Percentiles rank a stretch among this genome's conserved stretches.
Evolutionary conservation across 2,888 invertebrate genomes (phyloP).

Genomic region (Dorcus hopei): DNA sequence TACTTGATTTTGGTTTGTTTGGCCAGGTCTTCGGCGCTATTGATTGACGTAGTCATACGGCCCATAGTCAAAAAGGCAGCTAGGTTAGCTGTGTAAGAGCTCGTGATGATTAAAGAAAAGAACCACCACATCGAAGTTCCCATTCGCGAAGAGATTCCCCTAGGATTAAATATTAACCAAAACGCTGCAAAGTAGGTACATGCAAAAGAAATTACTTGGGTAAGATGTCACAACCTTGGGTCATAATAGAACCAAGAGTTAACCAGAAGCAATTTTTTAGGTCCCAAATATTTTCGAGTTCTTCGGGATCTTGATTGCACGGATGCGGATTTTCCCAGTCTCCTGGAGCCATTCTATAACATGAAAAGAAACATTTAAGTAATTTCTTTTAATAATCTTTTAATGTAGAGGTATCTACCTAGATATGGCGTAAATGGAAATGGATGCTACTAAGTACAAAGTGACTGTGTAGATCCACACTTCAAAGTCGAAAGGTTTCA

Average conservation of each 20-base stretch:
- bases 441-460: conserved; percentile 77
- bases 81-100: conserved; percentile 91
- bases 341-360: conserved; percentile 73
- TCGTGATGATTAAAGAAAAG: conserved; percentile 85
- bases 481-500: conserved; percentile 78
- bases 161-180: conserved; percentile 37
- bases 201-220: conserved; percentile 63
- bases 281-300: conserved; percentile 86
- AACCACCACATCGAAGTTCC: conserved; percentile 92
- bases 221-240: conserved; percentile 88
- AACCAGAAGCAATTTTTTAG: conserved; percentile 91
- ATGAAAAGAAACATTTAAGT: neutral
- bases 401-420: conserved; percentile 40
- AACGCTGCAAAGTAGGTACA: neutral
- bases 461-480: conserved; percentile 89
- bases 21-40: conserved; percentile 86
- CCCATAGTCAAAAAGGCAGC: conserved; percentile 91
- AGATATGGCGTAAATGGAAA: conserved; percentile 77
- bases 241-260: conserved; percentile 87
- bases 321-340: conserved; percentile 95
- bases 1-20: conserved; percentile 93
- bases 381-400: neutral
- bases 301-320: conserved; percentile 80
- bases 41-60: conserved; percentile 82
- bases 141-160: conserved; percentile 84